Base-by-base conservation (phyloP, 2,113 vertebrate species). In the Saccopteryx bilineata region DNA sequence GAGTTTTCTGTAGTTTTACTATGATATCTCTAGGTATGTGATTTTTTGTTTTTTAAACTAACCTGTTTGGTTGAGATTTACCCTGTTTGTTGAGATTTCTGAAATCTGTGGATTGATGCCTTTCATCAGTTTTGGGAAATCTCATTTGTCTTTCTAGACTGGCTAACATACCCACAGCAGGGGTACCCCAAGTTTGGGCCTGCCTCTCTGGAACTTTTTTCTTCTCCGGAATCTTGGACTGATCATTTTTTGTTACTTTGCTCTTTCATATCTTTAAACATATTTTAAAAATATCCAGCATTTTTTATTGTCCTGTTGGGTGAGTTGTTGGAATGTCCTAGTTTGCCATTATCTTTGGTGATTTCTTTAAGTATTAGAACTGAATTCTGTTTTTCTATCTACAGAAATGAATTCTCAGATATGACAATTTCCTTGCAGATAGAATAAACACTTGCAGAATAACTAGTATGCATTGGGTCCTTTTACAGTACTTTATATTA, bases 351-450 rank as follows among this genome's bases (percentile, higher is more conserved):
- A 75, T 33, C 58, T 5, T 74, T 18, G 58, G n/a, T 87, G 18
- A 87, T 74, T 91, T 23, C 26, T 92, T 74, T 71, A 63, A 69
- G n/a, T 88, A 69, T 78, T 92, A 13, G 50, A 83, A 63, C 78
- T 89, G 71, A 63, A 61, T 89, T 88, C n/a, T 60, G 46, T 72
- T 84, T 76, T 78, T 56, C n/a, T 89, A 10, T 72, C 7, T 12
- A 54, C 52, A 87, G 68, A 68, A 76, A 83, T 76, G 46, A 54
- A 23, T 89, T 89, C 15, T 84, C 19, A 78, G 15, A 63, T 89
- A 33, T 7, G 14, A 75, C 56, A 33, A 5, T 92, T 92, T 52
- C 50, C 78, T 76, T 93, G 54, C 39, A 15, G 24, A 31, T 28
- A 69, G 61, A 88, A 68, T 24, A 69, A 50, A 76, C n/a, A 82